Conservation (phyloP, 2,113 vertebrate genomes). For the Ammospiza caudacuta region DNA sequence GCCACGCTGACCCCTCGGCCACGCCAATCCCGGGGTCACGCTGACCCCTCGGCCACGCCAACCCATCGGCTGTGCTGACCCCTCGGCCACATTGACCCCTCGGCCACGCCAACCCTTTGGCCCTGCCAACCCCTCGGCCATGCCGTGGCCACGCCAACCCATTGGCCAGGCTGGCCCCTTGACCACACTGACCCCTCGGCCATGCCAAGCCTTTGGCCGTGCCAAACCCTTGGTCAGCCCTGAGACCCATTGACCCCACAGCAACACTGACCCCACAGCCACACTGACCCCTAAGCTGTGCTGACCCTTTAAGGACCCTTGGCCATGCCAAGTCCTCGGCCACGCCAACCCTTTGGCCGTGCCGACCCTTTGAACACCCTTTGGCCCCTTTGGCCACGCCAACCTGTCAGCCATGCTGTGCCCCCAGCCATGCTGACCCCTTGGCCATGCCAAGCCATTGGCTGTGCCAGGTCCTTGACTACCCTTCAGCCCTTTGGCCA, state of each 20-base stretch:
- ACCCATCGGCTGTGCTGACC: no score
- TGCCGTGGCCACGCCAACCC: no score
- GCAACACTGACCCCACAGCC: not conserved
- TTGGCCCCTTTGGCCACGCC: not conserved
- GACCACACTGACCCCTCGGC: not conserved
- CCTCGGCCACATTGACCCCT: no score
- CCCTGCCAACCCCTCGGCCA: no score
- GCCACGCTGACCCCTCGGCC: no score
- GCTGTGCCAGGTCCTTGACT: no score
- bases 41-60: not conserved
- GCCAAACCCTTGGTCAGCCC: no score
- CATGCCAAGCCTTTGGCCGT: not conserved
- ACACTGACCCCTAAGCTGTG: not conserved
- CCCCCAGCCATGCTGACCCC: accelerated
- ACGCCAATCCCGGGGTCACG: accelerated
- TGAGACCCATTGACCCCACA: not conserved
- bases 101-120: no score
- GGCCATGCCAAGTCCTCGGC: accelerated
- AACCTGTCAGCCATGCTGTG: not conserved
- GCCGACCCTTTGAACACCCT: no score
- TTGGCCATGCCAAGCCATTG: not conserved
- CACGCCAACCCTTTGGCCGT: accelerated
- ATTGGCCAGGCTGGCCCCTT: not conserved
- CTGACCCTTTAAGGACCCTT: no score
- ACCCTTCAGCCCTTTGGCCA: no score